phyloP scores from a whole-genome alignment of 2,113 vertebrate species.

The Xenotilapia caudafasciata region DNA sequence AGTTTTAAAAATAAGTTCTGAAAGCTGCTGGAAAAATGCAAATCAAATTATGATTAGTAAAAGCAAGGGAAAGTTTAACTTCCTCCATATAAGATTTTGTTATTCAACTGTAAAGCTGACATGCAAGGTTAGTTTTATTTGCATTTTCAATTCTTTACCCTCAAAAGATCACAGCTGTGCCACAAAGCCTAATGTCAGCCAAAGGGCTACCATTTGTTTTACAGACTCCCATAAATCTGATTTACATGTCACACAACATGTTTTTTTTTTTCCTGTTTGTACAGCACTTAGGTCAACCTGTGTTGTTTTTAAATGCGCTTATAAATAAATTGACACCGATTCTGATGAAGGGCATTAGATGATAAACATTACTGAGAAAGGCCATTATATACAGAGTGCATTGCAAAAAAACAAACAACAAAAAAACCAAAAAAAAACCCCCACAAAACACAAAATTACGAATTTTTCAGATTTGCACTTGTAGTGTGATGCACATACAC shows the following conservation, averaged over 20 bases:
- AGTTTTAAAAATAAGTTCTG: not conserved
- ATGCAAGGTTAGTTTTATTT: not conserved
- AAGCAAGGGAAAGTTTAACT: not conserved
- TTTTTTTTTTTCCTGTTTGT: not conserved
- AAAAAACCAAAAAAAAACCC: accelerated
- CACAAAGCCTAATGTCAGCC: not conserved
- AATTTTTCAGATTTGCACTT: not conserved
- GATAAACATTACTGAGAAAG: not conserved
- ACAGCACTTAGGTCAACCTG: not conserved
- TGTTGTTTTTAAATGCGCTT: not conserved
- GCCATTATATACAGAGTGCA: not conserved
- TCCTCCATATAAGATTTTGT: not conserved
- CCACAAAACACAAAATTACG: not conserved
- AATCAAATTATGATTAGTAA: not conserved
- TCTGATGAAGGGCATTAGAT: not conserved
- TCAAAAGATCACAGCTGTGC: not conserved
- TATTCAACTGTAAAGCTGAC: not conserved
- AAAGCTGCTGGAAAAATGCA: not conserved
- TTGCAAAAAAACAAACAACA: not conserved
- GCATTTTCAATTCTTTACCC: not conserved
- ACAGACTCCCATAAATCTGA: not conserved
- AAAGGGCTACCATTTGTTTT: not conserved
- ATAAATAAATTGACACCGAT: not conserved
- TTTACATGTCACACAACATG: not conserved
- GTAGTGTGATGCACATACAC: not conserved